Base-by-base conservation (phyloP, 2,888 invertebrate species). In the Chloroclystis v-ata region DNA sequence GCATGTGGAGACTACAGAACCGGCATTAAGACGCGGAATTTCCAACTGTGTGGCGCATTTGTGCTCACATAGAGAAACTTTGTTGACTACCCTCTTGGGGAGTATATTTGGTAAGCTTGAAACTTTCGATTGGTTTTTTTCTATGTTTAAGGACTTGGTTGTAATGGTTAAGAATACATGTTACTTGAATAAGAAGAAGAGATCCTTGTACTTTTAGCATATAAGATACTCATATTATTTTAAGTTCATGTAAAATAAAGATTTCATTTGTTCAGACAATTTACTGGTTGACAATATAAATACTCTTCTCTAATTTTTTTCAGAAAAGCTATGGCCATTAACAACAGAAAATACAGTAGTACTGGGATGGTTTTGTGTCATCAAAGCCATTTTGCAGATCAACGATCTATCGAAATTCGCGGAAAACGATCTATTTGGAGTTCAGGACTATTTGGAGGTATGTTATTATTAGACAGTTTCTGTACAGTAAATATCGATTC, bases 1-100 rank as follows among this genome's bases (percentile, higher is more conserved):
- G 0, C 94, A 94, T 67, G 81, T 93, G 43, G 89, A 90, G 28
- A 83, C 81, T 8, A 41, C 77, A 9, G 93, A 94, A 55, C 92
- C 96, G 3, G 93, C 93, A 1, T 92, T 95, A 50, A 89, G 97
- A 49, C 90, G 98, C 55, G 93, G 95, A 14, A 93, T 95, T 24
- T 92, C 96, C 0, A 91, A 90, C 41, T 95, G 95, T 76, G 91
- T 97, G 47, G 91, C 95, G 28, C 91, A 92, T 49, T 89, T 97
- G 44, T 95, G 96, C 78, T 89, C 93, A 50, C 68, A 71, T 61
- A 16, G 49, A 45, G 95, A 95, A 73, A 87, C 89, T 2, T 90
- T 93, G 67, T 88, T 94, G 11, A 85, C 94, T 7, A 76, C 67
- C 33, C 62, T 75, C 8, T 70, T 77, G 56, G 73, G 73, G 2